Evolutionary conservation across 2,113 vertebrate genomes (phyloP).

Genomic region (Eidolon helvum): DNA sequence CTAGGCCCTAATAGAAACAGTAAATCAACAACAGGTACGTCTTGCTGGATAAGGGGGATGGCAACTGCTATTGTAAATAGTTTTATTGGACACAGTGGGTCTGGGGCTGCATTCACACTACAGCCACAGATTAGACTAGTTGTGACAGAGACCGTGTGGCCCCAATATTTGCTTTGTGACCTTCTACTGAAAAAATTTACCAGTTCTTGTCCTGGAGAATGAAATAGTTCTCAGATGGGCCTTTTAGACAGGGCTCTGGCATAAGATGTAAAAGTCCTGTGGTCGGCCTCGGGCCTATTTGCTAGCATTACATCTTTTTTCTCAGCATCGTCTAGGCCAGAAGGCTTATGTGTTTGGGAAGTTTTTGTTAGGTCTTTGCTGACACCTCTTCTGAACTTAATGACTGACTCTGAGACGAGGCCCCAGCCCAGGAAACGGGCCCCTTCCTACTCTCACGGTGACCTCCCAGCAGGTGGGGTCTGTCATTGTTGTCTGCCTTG

Average conservation of each 20-base stretch:
- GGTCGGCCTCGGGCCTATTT: not conserved
- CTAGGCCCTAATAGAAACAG: not conserved
- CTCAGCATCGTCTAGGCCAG: not conserved
- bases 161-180: not conserved
- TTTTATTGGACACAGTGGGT: not conserved
- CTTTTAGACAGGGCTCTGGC: not conserved
- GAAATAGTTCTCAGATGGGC: not conserved
- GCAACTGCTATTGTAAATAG: not conserved
- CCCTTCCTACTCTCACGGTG: not conserved
- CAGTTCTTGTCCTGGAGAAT: too few relatives aligned
- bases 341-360: slow-evolving; percentile 42
- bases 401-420: not conserved
- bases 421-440: slow-evolving; percentile 4
- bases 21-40: not conserved
- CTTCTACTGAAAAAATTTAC: not conserved
- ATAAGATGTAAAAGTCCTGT: not conserved
- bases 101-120: not conserved
- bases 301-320: not conserved
- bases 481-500: not conserved
- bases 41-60: not conserved
- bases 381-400: slow-evolving; percentile 13
- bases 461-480: not conserved
- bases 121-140: not conserved
- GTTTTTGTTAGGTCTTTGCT: slow-evolving; percentile 25
- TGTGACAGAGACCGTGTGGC: not conserved